Evolutionary conservation across 1,140 invertebrate species (phyloP), one percentile per base, ranked within the genome.

Genomic region (Leptinotarsa defecta): DNA sequence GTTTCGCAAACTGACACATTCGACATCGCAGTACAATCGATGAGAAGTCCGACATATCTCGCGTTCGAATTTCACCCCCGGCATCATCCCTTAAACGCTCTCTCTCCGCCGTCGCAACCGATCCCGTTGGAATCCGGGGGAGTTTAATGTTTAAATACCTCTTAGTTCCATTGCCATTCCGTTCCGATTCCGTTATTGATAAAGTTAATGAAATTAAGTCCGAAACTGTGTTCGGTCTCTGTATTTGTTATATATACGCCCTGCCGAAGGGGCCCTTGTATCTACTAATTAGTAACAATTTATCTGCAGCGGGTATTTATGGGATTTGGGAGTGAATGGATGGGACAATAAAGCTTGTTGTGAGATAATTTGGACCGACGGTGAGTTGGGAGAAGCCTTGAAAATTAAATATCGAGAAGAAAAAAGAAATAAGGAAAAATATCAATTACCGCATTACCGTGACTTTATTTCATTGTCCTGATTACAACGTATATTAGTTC

Each of bases 121-220:
- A 49, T 70, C 22, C 27, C 67, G 20, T 3, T 48, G 74, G 74
- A 77, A 75, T 77, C 48, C 73, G 64, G 70, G 75, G 70, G 64
- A 20, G 71, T 69, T 65, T 48, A 73, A 24, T 63, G 34, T 49
- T 75, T 76, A 78, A 78, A 75, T 78, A 68, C 74, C 74, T 76
- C 74, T 76, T 74, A 75, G 74, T 78, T 57, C 65, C 74, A 74
- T 69, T 75, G 77, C 68, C 71, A 71, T 62, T 74, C 72, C 76
- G 63, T 68, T 69, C 65, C 73, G 74, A 76, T 78, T 76, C 73
- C 63, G 69, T 73, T 70, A 76, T 76, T 76, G 78, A 79, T 76
- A 76, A 77, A 75, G 78, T 79, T 76, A 79, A 79, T 77, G 78
- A 79, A 79, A 79, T 79, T 79, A 77, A 77, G 75, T 75, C 76